phyloP scores from a whole-genome alignment of 2,113 vertebrate genomes.

The Thymallus thymallus region DNA sequence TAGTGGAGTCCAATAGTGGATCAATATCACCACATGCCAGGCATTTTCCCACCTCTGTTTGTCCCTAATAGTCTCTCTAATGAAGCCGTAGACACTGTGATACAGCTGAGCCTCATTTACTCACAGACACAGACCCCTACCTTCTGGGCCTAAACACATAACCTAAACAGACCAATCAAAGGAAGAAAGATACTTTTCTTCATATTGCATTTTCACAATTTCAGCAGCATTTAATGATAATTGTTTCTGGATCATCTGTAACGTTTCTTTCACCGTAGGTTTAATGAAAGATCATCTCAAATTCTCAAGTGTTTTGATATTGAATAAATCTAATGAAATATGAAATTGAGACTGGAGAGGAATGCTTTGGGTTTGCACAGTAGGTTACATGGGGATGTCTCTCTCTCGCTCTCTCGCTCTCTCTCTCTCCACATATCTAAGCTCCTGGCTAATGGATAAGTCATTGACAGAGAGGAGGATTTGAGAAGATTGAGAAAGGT shows the following conservation, averaged over 20 bases:
- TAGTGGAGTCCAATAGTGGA: background rate
- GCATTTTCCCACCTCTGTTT: background rate
- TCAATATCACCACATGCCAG: background rate
- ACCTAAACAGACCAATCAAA: too few species aligned
- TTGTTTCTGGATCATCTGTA: too few species aligned
- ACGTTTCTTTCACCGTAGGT: too few species aligned
- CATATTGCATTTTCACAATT: too few species aligned
- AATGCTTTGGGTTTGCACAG: background rate
- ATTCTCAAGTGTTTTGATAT: too few species aligned
- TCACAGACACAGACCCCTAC: background rate
- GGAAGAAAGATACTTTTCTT: too few species aligned
- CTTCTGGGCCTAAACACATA: too few species aligned
- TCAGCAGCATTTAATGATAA: too few species aligned
- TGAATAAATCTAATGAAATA: too few species aligned
- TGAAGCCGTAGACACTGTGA: background rate
- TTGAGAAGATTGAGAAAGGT: background rate
- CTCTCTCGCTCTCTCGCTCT: background rate
- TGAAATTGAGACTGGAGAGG: too few species aligned
- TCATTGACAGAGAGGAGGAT: conserved; percentile 1
- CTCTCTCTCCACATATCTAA: background rate
- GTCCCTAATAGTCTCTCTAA: background rate
- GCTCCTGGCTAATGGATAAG: background rate
- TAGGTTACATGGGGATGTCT: background rate
- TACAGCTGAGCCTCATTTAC: background rate
- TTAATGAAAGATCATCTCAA: too few species aligned